phyloP scores from a whole-genome alignment of 2,113 vertebrate species.

The Seriola rivoliana region DNA sequence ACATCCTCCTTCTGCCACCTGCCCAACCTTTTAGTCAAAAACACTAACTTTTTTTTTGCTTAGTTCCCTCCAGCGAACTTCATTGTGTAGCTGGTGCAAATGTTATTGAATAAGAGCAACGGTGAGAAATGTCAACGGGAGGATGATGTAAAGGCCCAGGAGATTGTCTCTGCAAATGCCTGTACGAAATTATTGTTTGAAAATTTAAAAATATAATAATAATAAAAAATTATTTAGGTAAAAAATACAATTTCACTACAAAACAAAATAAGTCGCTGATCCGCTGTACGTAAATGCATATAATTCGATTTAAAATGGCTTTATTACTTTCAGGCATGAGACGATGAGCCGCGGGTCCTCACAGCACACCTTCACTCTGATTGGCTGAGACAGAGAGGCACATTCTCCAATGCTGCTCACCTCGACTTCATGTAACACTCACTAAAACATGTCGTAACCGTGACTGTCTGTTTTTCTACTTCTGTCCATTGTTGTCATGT shows the following conservation, averaged over 20 bases:
- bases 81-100: not conserved
- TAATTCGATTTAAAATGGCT: fast-evolving
- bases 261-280: fast-evolving
- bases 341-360: not conserved
- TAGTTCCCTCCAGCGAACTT: fast-evolving
- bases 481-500: too few relatives aligned
- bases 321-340: slow-evolving; percentile 23
- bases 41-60: not conserved
- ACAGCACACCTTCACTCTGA: slow-evolving; percentile 8
- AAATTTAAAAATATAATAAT: fast-evolving
- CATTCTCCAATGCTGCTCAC: fast-evolving
- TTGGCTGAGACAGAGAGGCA: slow-evolving; percentile 39
- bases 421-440: not conserved
- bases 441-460: too few relatives aligned
- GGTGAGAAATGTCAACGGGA: slow-evolving; percentile 61
- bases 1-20: slow-evolving; percentile 63
- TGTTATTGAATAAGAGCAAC: slow-evolving; percentile 55
- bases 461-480: too few relatives aligned
- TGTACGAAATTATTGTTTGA: not conserved
- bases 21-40: not conserved
- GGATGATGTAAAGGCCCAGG: slow-evolving; percentile 51
- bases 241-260: fast-evolving
- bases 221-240: fast-evolving
- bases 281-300: fast-evolving
- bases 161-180: not conserved